Base-by-base conservation (phyloP, 2,113 vertebrate genomes). In the Cyphotilapia sp. region DNA sequence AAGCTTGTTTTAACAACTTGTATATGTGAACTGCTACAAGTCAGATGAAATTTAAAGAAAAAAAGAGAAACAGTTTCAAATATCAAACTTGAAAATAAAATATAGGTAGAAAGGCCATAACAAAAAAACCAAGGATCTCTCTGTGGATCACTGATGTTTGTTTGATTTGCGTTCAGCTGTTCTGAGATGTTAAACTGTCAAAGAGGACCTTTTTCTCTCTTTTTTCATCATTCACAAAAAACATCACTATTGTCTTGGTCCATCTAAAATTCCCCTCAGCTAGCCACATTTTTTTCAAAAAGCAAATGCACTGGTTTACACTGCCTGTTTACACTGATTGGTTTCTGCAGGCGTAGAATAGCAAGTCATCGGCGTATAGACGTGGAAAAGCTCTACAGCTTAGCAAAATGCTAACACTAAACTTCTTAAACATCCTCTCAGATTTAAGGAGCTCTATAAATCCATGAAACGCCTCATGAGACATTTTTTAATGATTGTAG, bases 61-160 rank as follows among this genome's bases (percentile, higher is more conserved):
- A 85, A 24, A 80, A 92, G 82, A 84, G 3, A 84, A 83, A 88
- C 9, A 2, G 53, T 87, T 86, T 89, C 83, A 81, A 82, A 63
- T 80, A 66, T 51, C 17, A 90, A 87, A 96, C 93, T 92, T 90
- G 82, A 91, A 93, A 53, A 95, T 87, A 78, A 89, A 88, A 83
- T 56, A 80, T 94, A 95, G 96, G 96, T 96, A 96, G 95, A 96
- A 96, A 95, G 93, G 96, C 95, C 96, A 96, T 95, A 96, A 95
- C 56, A 92, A 95, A 95, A 93, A 94, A 95, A 94, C 76, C 91
- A 95, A 96, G 89, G 93, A 90, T 94, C 84, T 81, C 88, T 91
- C 87, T 81, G 91, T 89, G 91, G 95, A 95, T 96, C 91, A 69
- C 87, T 92, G 91, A 94, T 85, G 85, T 89, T 69, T 83, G 49